Conservation (phyloP, 2,113 vertebrate species). For the Cariama cristata region DNA sequence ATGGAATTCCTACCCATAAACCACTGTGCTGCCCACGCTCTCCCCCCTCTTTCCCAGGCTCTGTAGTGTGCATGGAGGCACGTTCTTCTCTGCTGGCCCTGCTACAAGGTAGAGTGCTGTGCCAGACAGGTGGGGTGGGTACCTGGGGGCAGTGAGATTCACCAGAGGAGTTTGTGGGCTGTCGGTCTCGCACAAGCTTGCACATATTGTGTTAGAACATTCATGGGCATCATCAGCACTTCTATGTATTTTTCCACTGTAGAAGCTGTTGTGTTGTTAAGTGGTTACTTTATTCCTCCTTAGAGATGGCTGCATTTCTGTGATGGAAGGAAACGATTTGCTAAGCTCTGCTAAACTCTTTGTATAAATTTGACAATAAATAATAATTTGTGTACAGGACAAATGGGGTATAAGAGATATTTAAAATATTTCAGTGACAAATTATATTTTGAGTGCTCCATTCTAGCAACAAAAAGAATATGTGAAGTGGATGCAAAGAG, state of each 20-base stretch:
- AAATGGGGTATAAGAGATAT: neutral
- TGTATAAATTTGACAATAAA: neutral
- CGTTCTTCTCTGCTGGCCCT: neutral
- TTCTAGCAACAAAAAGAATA: neutral
- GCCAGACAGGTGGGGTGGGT: neutral
- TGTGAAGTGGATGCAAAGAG: neutral
- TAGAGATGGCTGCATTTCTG: neutral
- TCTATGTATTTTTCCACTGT: neutral
- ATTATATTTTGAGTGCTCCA: neutral
- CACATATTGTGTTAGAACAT: neutral
- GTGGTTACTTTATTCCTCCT: neutral
- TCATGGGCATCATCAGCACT: neutral
- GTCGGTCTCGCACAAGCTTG: neutral
- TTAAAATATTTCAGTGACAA: neutral
- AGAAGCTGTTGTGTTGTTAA: neutral
- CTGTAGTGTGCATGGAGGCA: neutral
- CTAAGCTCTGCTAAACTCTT: neutral
- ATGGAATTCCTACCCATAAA: constrained; percentile 34
- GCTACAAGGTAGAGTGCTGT: neutral
- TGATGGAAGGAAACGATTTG: neutral
- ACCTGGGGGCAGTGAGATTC: neutral
- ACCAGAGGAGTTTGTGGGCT: neutral
- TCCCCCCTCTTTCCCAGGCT: constrained; percentile 12
- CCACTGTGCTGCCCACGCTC: constrained; percentile 10
- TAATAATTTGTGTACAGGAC: neutral